Evolutionary conservation across 2,888 invertebrate species (phyloP), one percentile per base, ranked within the genome.

Genomic region (Nipponacmea schrenckii): DNA sequence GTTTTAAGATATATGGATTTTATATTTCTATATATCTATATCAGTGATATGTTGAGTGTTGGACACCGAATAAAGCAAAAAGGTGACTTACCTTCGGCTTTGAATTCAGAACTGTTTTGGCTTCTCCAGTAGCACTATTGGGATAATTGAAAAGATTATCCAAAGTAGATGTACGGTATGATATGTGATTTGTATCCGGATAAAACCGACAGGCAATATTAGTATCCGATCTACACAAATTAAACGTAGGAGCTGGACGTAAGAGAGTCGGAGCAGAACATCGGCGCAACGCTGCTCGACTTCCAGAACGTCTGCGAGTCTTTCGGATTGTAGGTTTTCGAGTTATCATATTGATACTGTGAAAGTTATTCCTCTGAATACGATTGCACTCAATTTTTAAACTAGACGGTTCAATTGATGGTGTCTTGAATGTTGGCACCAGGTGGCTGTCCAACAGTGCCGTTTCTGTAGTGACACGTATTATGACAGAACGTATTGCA

Each of bases 211-310:
- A 63, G 45, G 69, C 69, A 8, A 69, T 31, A 50, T 69, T 69
- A 39, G 69, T 64, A 48, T 69, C 69, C 15, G 69, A 69, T 31
- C 64, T 64, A 50, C 64, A 69, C 64, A 69, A 17, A 14, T 64
- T 26, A 24, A 64, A 48, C 7, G 64, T 45, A 7, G 64, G 48
- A n/a, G 73, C 68, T 12, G 71, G 72, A 26, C 74, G 73, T 46
- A 77, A 20, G 2, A 77, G 73, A 20, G 74, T 74, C 4, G 77
- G 77, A 15, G 77, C 77, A 44, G 77, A 77, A 70, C 77, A 77
- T 12, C 77, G 68, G 31, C 77, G 68, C 3, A 74, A 73, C 64
- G 75, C 75, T 10, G 64, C 69, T 39, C 73, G 71, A 56, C 70
- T 74, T 46, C 71, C 73, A 31, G 72, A 73, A 27, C 73, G 68